Evolutionary conservation across 2,888 invertebrate species (phyloP).

Genomic region (Temnothorax rugatulus): DNA sequence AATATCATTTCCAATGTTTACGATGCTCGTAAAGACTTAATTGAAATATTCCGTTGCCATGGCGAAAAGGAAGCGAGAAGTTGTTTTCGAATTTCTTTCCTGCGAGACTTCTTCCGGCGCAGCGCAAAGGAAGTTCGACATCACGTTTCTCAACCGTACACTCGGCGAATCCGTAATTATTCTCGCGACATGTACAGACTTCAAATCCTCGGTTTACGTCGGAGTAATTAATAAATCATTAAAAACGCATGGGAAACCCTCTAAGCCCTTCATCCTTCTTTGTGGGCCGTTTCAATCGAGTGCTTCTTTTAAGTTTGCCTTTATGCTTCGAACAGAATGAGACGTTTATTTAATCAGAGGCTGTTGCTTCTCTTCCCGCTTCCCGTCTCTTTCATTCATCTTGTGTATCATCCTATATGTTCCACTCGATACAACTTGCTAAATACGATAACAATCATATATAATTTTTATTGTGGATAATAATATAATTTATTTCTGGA

Average conservation of each 20-base stretch:
- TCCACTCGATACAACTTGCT: not conserved
- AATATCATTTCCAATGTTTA: not conserved
- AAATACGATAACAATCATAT: not conserved
- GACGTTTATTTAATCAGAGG: constrained; percentile 67
- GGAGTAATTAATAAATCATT: constrained; percentile 70
- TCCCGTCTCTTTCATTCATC: not conserved
- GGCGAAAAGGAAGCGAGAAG: not conserved
- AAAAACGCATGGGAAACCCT: constrained; percentile 36
- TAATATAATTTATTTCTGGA: not conserved
- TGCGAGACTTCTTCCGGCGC: constrained; percentile 34
- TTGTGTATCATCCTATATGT: not conserved
- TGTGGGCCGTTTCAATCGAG: constrained; percentile 34
- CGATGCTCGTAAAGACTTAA: not conserved
- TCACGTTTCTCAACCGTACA: constrained; percentile 43
- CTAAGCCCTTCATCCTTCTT: constrained; percentile 4
- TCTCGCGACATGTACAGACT: constrained; percentile 47
- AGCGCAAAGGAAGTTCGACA: constrained; percentile 32
- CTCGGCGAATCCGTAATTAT: constrained; percentile 66
- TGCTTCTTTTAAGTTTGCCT: constrained; percentile 41
- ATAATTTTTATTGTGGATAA: not conserved
- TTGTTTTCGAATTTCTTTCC: not conserved
- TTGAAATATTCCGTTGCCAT: not conserved
- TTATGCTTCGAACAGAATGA: constrained; percentile 12
- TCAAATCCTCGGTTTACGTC: constrained; percentile 51
- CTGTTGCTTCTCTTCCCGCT: not conserved